These are phyloP conservation scores for Sandelia bainsii DNA, from an alignment of 2,797 vertebrate species.

Conservation along the genomic window DNA sequence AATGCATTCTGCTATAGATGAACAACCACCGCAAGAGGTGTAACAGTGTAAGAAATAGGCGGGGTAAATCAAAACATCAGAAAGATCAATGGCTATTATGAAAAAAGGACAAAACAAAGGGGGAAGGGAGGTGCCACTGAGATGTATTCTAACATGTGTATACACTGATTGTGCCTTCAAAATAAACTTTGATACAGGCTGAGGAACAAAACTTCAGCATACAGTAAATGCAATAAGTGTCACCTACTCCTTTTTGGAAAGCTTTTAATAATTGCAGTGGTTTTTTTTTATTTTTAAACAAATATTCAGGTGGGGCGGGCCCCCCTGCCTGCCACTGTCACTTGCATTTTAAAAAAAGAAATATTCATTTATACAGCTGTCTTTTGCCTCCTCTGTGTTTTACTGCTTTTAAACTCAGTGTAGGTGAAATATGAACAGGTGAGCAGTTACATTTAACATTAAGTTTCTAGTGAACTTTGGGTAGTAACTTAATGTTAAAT, in stretches of 20 bases:
- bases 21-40: conserved; percentile 30
- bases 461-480: conserved; percentile 41
- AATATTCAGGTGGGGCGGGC: conserved; percentile 73
- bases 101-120: conserved; percentile 60
- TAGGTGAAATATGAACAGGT: conserved; percentile 25
- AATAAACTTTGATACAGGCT: conserved; percentile 62
- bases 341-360: conserved; percentile 19
- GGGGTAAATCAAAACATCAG: conserved; percentile 49
- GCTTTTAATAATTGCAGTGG: conserved; percentile 71
- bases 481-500: conserved; percentile 59
- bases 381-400: conserved; percentile 45
- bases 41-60: conserved; percentile 41
- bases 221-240: conserved; percentile 57
- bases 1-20: conserved; percentile 84
- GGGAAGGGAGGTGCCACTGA: conserved; percentile 62
- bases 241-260: conserved; percentile 59
- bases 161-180: conserved; percentile 78
- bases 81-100: conserved; percentile 58
- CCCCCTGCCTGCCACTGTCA: conserved; percentile 66
- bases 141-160: conserved; percentile 54
- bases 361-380: conserved; percentile 44
- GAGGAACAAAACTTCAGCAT: conserved; percentile 56
- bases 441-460: conserved; percentile 51
- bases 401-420: conserved; percentile 28
- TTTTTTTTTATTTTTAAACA: conserved; percentile 25